Conservation (phyloP, 2,888 invertebrate genomes). For the Drosophila limbata region DNA sequence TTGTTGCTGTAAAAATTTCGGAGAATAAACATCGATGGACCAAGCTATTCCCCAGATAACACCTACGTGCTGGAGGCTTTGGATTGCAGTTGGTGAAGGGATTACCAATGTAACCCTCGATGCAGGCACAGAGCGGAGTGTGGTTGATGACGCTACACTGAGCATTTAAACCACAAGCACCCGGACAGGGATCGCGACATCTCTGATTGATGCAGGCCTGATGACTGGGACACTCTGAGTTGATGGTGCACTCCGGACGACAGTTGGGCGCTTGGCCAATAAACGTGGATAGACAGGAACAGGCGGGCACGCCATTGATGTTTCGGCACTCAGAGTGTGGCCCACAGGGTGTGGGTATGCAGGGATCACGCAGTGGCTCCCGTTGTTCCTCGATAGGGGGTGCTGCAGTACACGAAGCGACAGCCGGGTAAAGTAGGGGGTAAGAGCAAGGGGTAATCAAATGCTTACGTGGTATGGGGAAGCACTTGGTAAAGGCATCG, state of each 20-base stretch:
- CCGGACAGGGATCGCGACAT: constrained; percentile 91
- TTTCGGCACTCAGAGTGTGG: constrained; percentile 88
- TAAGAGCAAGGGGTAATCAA: not conserved
- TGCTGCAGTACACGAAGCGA: constrained; percentile 59
- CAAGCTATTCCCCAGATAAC: not conserved
- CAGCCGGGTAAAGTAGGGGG: not conserved
- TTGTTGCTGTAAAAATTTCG: constrained; percentile 66
- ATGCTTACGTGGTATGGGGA: constrained; percentile 85
- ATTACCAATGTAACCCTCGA: constrained; percentile 87
- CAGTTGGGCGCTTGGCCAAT: constrained; percentile 91
- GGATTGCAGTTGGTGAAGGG: constrained; percentile 86
- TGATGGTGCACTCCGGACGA: constrained; percentile 90
- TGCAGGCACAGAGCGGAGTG: constrained; percentile 89
- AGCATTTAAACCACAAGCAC: constrained; percentile 89
- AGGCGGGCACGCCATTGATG: constrained; percentile 88
- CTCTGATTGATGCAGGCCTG: constrained; percentile 91
- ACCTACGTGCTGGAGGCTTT: constrained; percentile 83
- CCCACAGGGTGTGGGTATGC: constrained; percentile 90
- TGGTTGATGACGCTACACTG: constrained; percentile 89
- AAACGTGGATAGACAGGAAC: constrained; percentile 88
- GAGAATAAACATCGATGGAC: constrained; percentile 7
- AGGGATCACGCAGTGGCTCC: constrained; percentile 87
- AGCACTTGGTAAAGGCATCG: constrained; percentile 90
- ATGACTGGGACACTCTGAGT: constrained; percentile 90
- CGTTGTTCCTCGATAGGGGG: constrained; percentile 67